Evolutionary conservation across 2,113 vertebrate species (phyloP).

Genomic region (Pandion haliaetus): DNA sequence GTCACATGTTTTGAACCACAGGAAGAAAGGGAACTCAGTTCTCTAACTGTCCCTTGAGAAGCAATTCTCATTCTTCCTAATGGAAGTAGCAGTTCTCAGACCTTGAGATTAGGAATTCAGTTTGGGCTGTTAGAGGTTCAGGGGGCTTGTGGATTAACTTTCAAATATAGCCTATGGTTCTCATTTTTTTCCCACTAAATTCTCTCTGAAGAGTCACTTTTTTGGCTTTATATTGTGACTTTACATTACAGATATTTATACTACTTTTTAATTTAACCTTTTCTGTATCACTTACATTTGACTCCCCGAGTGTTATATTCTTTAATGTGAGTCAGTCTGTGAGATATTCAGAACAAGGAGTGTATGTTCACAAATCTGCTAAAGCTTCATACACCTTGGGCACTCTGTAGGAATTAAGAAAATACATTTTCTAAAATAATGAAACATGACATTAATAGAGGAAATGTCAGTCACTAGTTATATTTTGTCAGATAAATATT

Average conservation of each 20-base stretch:
- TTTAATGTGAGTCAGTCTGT: background rate
- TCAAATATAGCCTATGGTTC: background rate
- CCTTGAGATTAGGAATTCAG: background rate
- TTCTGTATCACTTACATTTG: background rate
- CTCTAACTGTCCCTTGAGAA: background rate
- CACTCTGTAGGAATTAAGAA: conserved; percentile 31
- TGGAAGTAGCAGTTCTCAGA: background rate
- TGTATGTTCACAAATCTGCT: background rate
- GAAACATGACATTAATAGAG: conserved; percentile 21
- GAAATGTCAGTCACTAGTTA: conserved; percentile 43
- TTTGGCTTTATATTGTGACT: background rate
- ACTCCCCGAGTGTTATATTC: background rate
- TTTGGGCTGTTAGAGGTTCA: background rate
- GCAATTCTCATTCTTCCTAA: background rate
- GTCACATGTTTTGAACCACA: background rate
- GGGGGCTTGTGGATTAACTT: background rate
- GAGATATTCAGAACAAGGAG: background rate
- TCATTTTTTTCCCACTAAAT: background rate
- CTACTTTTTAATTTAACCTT: background rate
- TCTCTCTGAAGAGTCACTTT: background rate
- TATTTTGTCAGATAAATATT: conserved; percentile 53
- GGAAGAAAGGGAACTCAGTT: background rate
- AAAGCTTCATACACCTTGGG: background rate
- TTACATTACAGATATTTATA: background rate
- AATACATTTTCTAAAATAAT: conserved; percentile 22